Conservation (phyloP, 1,140 invertebrate species). For the Magallana gigas region DNA sequence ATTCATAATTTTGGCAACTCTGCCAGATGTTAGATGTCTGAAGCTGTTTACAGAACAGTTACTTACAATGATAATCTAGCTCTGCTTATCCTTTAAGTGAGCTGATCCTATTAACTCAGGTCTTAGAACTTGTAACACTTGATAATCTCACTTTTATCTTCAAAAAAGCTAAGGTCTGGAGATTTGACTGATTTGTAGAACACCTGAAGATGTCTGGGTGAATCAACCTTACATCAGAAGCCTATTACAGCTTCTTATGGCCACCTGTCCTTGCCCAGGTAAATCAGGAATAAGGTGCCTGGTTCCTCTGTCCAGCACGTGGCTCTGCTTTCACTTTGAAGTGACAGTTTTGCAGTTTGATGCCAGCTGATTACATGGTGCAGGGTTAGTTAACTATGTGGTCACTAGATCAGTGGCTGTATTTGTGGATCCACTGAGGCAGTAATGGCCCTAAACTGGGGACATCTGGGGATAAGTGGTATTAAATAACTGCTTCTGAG, state of each 20-base stretch:
- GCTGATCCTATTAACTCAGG: slow-evolving; percentile 18
- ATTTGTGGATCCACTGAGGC: background rate
- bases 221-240: slow-evolving; percentile 15
- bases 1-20: background rate
- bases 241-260: slow-evolving; percentile 9
- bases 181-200: slow-evolving; percentile 2
- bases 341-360: background rate
- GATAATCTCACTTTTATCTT: slow-evolving; percentile 21
- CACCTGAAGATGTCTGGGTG: slow-evolving; percentile 17
- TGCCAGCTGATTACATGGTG: background rate
- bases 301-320: background rate
- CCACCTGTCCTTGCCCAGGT: background rate
- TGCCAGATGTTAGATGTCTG: background rate
- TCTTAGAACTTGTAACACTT: background rate
- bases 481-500: slow-evolving; percentile 3
- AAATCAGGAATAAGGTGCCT: background rate
- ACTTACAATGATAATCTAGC: background rate
- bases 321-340: background rate
- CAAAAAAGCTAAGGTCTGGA: background rate
- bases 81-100: slow-evolving; percentile 11
- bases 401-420: background rate
- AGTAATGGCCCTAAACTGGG: background rate
- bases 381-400: background rate
- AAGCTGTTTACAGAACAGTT: background rate
- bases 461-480: slow-evolving; percentile 23